Evolutionary conservation across 2,797 vertebrate species (phyloP).

Genomic region (Pygocentrus nattereri): DNA sequence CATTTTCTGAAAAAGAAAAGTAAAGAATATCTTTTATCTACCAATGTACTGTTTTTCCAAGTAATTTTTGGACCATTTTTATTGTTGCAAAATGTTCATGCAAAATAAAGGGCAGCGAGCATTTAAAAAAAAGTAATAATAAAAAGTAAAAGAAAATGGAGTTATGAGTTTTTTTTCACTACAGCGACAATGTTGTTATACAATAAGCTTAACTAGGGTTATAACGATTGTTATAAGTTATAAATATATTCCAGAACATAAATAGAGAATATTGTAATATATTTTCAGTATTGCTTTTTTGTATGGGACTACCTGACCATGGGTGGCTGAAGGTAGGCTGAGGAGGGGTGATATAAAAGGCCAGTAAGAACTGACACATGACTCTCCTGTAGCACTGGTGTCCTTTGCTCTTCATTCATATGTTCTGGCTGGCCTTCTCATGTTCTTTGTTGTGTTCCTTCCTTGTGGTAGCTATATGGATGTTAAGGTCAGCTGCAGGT

Average conservation of each 20-base stretch:
- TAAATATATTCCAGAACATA: slow-evolving; percentile 11
- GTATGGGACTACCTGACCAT: background rate
- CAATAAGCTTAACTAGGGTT: too few species aligned
- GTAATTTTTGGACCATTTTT: background rate
- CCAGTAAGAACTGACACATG: slow-evolving; percentile 28
- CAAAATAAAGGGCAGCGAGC: background rate
- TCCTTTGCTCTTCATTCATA: background rate
- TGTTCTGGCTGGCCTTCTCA: slow-evolving; percentile 49
- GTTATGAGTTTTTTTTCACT: background rate
- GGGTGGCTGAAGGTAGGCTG: slow-evolving; percentile 9
- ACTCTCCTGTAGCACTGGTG: slow-evolving; percentile 31
- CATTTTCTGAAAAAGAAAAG: background rate
- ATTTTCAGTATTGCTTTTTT: background rate
- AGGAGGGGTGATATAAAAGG: slow-evolving; percentile 2
- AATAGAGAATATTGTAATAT: slow-evolving; percentile 11
- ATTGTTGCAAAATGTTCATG: background rate
- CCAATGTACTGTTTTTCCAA: background rate
- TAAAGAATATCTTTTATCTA: background rate
- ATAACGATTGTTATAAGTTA: too few species aligned
- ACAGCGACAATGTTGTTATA: background rate
- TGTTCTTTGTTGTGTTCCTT: slow-evolving; percentile 50
- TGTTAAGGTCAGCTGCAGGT: slow-evolving; percentile 54
- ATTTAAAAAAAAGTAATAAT: background rate
- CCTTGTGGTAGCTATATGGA: slow-evolving; percentile 56
- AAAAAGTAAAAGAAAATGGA: background rate